Evolutionary conservation across 2,888 invertebrate species (phyloP).

Genomic region (Melinaea menophilus): DNA sequence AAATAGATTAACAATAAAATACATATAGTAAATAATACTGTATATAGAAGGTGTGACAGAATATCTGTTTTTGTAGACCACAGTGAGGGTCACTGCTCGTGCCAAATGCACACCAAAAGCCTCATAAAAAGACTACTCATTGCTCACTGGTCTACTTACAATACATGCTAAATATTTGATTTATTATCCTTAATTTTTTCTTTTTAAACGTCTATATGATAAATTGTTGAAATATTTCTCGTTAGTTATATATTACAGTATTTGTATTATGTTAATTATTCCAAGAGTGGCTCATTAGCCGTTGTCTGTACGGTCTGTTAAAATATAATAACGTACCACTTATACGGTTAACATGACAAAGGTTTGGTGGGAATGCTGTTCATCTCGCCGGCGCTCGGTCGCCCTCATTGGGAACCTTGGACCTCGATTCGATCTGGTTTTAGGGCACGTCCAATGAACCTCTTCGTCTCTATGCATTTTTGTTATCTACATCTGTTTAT

Average conservation of each 20-base stretch:
- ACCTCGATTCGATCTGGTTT: slow-evolving; percentile 65
- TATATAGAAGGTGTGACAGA: slow-evolving; percentile 5
- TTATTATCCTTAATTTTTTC: slow-evolving; percentile 2
- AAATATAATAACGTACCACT: slow-evolving; percentile 70
- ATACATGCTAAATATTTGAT: not conserved
- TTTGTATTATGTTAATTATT: slow-evolving; percentile 20
- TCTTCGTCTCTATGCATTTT: slow-evolving; percentile 21
- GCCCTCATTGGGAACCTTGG: slow-evolving; percentile 50
- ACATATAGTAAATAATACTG: no score
- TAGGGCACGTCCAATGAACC: slow-evolving; percentile 55
- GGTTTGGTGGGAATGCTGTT: slow-evolving; percentile 61
- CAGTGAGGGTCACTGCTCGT: slow-evolving; percentile 19
- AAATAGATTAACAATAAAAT: not conserved
- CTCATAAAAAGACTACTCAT: slow-evolving; percentile 21
- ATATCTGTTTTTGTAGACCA: slow-evolving; percentile 22
- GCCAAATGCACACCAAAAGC: slow-evolving; percentile 27
- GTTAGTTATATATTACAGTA: slow-evolving; percentile 2
- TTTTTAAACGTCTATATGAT: not conserved
- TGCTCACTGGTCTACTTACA: slow-evolving; percentile 23
- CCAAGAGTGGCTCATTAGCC: slow-evolving; percentile 29
- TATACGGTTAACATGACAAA: slow-evolving; percentile 75
- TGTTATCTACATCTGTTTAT: slow-evolving; percentile 14
- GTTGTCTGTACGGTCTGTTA: slow-evolving; percentile 62
- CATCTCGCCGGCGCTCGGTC: slow-evolving; percentile 58
- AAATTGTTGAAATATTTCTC: slow-evolving; percentile 8